Percentiles rank a stretch among this genome's conserved stretches.
Evolutionary conservation across 2,113 vertebrate species (phyloP).

Genomic region (Plectropomus leopardus): DNA sequence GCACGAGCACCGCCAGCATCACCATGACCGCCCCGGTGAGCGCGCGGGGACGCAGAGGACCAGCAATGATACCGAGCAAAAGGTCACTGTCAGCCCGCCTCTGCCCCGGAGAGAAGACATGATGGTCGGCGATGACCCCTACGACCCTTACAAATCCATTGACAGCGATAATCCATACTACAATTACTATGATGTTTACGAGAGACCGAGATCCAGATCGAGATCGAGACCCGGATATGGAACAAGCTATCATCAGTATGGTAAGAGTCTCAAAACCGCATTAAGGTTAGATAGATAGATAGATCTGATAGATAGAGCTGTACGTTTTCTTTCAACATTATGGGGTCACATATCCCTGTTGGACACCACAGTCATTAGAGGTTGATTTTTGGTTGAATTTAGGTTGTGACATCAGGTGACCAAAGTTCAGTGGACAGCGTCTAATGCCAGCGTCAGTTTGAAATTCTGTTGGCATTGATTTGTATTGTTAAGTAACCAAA

Average conservation of each 20-base stretch:
- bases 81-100: conserved; percentile 55
- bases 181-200: conserved; percentile 95
- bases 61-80: conserved; percentile 68
- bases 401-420: too few relatives aligned
- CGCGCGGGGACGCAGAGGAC: conserved; percentile 45
- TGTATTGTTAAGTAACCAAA: too few relatives aligned
- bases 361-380: too few relatives aligned
- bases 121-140: conserved; percentile 95
- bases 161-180: conserved; percentile 95
- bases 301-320: too few relatives aligned
- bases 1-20: conserved; percentile 63
- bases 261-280: conserved; percentile 81
- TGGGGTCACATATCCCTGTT: too few relatives aligned
- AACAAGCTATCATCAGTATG: conserved; percentile 94
- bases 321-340: too few relatives aligned
- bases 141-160: conserved; percentile 92
- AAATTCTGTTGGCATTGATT: too few relatives aligned
- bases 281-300: not conserved
- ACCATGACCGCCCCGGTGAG: conserved; percentile 30
- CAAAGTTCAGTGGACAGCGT: too few relatives aligned
- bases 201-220: conserved; percentile 87
- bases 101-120: conserved; percentile 81
- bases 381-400: too few relatives aligned
- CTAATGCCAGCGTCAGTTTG: too few relatives aligned
- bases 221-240: conserved; percentile 92